phyloP scores from a whole-genome alignment of 2,797 vertebrate genomes.

The Tolypeutes matacus region DNA sequence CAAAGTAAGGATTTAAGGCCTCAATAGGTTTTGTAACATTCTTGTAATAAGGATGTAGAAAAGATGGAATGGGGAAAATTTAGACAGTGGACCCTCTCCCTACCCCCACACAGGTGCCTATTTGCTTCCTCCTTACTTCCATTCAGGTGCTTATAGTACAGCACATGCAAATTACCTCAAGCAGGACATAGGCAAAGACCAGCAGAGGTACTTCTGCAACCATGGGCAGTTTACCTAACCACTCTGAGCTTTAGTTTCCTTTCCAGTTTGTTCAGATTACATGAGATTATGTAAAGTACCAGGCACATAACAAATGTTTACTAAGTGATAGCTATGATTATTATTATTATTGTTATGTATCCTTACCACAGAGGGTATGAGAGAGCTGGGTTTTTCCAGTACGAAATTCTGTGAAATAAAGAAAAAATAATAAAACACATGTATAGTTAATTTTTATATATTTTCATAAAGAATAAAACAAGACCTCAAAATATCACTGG shows the following conservation, averaged over 20 bases:
- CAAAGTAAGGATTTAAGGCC: constrained; percentile 32
- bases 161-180: background rate
- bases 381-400: constrained; percentile 99
- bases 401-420: constrained; percentile 93
- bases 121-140: background rate
- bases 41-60: background rate
- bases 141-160: background rate
- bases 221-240: background rate
- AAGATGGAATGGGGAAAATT: background rate
- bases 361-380: constrained; percentile 98
- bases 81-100: background rate
- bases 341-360: background rate
- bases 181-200: background rate
- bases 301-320: background rate
- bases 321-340: background rate
- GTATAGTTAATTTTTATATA: constrained; percentile 46
- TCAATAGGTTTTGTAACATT: constrained; percentile 49
- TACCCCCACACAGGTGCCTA: background rate
- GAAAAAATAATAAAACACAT: constrained; percentile 10
- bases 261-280: background rate
- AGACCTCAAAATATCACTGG: background rate
- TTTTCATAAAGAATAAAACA: constrained; percentile 61
- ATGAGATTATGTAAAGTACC: constrained; percentile 19
- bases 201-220: background rate
- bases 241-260: constrained; percentile 46